Evolutionary conservation across 2,888 invertebrate genomes (phyloP).

Genomic region (Sturmia bella): DNA sequence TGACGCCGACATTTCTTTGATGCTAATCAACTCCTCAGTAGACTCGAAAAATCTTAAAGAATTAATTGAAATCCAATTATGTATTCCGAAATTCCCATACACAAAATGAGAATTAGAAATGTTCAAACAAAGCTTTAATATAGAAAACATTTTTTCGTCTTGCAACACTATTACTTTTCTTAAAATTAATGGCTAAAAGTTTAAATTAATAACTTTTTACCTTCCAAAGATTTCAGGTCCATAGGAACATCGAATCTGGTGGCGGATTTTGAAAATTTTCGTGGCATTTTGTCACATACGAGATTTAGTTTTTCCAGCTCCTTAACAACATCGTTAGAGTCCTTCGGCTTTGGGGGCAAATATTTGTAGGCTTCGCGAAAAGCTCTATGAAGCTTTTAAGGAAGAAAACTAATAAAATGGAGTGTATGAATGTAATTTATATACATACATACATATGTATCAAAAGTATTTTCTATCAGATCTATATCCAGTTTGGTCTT

Average conservation of each 20-base stretch:
- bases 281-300: slow-evolving; percentile 84
- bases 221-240: slow-evolving; percentile 83
- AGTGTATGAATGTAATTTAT: too few relatives aligned
- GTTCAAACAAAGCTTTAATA: too few relatives aligned
- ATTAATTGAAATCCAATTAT: too few relatives aligned
- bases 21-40: too few relatives aligned
- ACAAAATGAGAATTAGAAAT: too few relatives aligned
- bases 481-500: slow-evolving; percentile 80
- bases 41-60: too few relatives aligned
- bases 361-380: slow-evolving; percentile 80
- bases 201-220: slow-evolving; percentile 39
- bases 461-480: slow-evolving; percentile 81
- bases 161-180: too few relatives aligned
- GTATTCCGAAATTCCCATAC: too few relatives aligned
- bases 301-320: slow-evolving; percentile 73
- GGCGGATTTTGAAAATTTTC: slow-evolving; percentile 88
- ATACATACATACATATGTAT: slow-evolving; percentile 80
- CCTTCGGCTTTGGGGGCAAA: slow-evolving; percentile 74
- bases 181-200: too few relatives aligned
- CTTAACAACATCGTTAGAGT: slow-evolving; percentile 68
- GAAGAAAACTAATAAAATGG: too few relatives aligned
- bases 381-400: slow-evolving; percentile 78
- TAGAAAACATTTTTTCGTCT: too few relatives aligned
- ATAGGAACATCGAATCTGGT: slow-evolving; percentile 90
- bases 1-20: too few relatives aligned